Percentiles rank a stretch among this genome's conserved stretches.
phyloP scores from a whole-genome alignment of 2,113 vertebrate genomes.

The Potamarius usumacintae region DNA sequence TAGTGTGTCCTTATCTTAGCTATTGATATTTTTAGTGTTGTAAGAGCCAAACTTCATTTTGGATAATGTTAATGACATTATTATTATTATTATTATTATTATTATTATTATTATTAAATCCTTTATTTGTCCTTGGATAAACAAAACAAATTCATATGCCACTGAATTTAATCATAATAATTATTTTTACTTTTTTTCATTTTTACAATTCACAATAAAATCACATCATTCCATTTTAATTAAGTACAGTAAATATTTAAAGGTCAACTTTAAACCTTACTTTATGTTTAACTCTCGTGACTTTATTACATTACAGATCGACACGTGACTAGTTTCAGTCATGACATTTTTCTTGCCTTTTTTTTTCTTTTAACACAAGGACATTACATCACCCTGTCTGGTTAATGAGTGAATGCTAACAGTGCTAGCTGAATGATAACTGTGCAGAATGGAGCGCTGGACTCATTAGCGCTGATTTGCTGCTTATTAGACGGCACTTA shows the following conservation, averaged over 20 bases:
- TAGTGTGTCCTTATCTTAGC: too few relatives aligned
- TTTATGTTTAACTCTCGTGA: background rate
- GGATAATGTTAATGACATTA: too few relatives aligned
- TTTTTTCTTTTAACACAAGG: background rate
- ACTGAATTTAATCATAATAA: background rate
- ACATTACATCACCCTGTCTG: background rate
- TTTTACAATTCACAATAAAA: background rate
- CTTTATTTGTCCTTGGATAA: background rate
- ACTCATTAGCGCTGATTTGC: conserved; percentile 22
- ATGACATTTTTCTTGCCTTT: background rate
- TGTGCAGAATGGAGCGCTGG: background rate
- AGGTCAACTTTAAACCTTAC: background rate
- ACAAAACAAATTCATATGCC: background rate
- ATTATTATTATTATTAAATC: too few relatives aligned
- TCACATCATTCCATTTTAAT: background rate
- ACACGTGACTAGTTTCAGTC: background rate
- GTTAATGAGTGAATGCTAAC: background rate
- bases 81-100: too few relatives aligned
- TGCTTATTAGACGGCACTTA: conserved; percentile 17
- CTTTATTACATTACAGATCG: background rate
- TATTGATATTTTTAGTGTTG: too few relatives aligned
- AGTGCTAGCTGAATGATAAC: background rate
- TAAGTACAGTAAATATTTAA: background rate
- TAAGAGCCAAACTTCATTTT: too few relatives aligned
- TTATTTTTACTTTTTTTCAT: background rate